phyloP scores from a whole-genome alignment of 2,797 vertebrate genomes.

The Lutjanus argentimaculatus region DNA sequence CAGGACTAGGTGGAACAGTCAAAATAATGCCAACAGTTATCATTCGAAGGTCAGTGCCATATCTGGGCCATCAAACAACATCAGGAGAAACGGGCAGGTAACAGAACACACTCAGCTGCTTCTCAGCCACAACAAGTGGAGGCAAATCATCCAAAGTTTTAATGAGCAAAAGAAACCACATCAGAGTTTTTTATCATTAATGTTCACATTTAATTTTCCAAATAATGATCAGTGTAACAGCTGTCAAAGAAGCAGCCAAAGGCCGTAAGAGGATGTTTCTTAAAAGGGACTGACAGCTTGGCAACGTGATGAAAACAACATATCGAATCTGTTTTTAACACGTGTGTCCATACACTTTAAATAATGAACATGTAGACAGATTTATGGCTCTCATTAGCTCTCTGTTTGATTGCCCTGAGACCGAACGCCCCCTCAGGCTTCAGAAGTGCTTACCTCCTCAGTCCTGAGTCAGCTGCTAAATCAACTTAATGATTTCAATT shows the following conservation, averaged over 20 bases:
- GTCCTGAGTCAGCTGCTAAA: conserved; percentile 45
- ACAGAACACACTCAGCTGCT: background rate
- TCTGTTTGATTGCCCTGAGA: conserved; percentile 56
- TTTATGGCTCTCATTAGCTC: background rate
- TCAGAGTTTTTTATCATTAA: background rate
- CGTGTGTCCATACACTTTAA: background rate
- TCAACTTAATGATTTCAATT: conserved; percentile 59
- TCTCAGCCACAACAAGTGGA: background rate
- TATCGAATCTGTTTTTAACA: background rate
- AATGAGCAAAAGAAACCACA: background rate
- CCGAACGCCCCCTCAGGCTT: conserved; percentile 51
- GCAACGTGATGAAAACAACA: background rate
- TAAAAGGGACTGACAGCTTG: no score
- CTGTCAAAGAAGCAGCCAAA: no score
- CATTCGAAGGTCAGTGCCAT: background rate
- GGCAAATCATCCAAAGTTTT: background rate
- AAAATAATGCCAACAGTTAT: no score
- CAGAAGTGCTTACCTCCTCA: conserved; percentile 58
- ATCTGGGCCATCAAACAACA: background rate
- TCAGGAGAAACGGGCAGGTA: no score
- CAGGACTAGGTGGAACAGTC: no score
- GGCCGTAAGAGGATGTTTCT: no score
- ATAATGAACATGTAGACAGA: background rate
- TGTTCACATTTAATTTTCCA: background rate
- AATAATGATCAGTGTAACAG: no score